Evolutionary conservation across 2,888 invertebrate species (phyloP), one percentile per base, ranked within the genome.

Genomic region (Auanema freiburgensis): DNA sequence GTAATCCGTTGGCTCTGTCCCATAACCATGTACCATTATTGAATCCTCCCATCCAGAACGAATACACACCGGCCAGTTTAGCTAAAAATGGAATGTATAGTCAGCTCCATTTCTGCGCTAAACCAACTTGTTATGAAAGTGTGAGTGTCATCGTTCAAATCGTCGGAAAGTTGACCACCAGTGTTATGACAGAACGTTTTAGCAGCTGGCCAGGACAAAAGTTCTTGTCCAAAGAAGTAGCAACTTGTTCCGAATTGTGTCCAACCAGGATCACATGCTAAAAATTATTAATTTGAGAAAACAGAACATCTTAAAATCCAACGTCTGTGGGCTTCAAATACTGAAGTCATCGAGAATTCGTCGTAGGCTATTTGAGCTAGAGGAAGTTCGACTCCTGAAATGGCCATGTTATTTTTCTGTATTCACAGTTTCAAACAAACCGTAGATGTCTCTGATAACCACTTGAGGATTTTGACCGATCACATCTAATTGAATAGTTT

Each of bases 81-180:
- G 52, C n/a, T 49, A 40, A 44, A 18, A 5, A 52, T 18, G 8
- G 4, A 52, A 23, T 52, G 43, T 43, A 14, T 43, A 43, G 43
- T 14, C 14, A 14, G 14, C 14, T 14, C 14, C 43, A 43, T 12
- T 12, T 43, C 43, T 43, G 12, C 12, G 43, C 12, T 14, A 12
- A 14, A 43, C 43, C 43, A 14, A 33, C 33, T 33, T 33, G 21
- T 46, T 3, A 46, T 46, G 46, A 46, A 46, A 8, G 4, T 46
- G 6, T 46, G 46, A 46, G 46, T 72, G 18, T 66, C 66, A 11
- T 59, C 44, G 12, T 12, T 52, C 49, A 77, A 59, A 58, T 78
- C 79, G 43, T 78, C 77, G 49, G 51, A 73, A 25, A 79, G 63
- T 54, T 66, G 72, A 42, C 72, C 79, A n/a, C 73, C 74, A 24